Base-by-base conservation (phyloP, 2,888 invertebrate genomes). In the Phyllotreta striolata region DNA sequence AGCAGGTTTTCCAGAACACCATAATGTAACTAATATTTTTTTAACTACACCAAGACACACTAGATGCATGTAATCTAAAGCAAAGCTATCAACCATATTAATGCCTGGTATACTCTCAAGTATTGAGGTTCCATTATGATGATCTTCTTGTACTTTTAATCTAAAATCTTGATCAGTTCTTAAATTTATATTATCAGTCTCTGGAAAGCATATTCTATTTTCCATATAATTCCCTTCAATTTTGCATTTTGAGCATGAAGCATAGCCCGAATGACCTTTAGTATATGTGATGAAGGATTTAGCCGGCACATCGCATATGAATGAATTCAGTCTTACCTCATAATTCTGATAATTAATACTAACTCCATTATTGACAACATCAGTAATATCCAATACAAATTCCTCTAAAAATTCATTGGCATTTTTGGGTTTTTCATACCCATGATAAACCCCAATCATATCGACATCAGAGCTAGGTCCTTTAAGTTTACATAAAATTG, bases 31-130 rank as follows among this genome's bases (percentile, higher is more conserved):
- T 38, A 60, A 24, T 54, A 60, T 14, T 60, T 58, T 58, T 58
- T 58, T 58, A 8, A 58, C 58, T 37, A 58, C 58, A 40, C 58
- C 58, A 37, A 58, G 52, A 41, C 60, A 60, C 41, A 60, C 54
- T 14, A 60, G 60, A 52, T 67, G 65, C 70, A 68, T 70, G 57
- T 70, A 70, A 64, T 70, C 68, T 62, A 70, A 59, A 44, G 70
- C 66, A 49, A 70, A 68, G 52, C 56, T 52, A 14, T 65, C 55
- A 46, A 66, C 44, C 64, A 66, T 66, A 66, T 64, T 9, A 34
- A 66, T 60, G 47, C 56, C 47, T 55, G 66, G 67, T 47, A 65
- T 66, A 44, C 55, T 38, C 58, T 64, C 64, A 51, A 66, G 54
- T 12, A 62, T 38, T 43, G 60, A 62, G 35, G 55, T 61, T n/a